Conservation (phyloP, 2,797 vertebrate genomes). For the Synaphobranchus kaupii region DNA sequence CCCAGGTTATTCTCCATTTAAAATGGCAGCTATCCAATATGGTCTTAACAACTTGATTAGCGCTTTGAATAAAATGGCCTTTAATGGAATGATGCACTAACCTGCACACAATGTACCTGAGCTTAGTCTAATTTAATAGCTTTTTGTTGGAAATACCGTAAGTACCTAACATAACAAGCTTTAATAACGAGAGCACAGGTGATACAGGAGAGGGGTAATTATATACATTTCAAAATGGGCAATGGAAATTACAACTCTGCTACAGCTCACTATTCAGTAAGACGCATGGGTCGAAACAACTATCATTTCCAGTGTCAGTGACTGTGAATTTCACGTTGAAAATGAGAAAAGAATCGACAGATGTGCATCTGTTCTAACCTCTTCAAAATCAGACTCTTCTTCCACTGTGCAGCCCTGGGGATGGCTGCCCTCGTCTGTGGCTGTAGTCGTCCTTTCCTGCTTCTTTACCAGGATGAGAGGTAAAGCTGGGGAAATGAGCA, state of each 20-base stretch:
- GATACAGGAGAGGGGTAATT: not conserved
- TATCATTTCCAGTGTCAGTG: not conserved
- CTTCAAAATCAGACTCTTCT: constrained; percentile 63
- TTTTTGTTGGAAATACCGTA: not conserved
- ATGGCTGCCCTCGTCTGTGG: constrained; percentile 37
- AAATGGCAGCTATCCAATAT: not conserved
- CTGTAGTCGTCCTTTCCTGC: constrained; percentile 47
- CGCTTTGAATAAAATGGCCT: not conserved
- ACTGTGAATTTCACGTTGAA: not conserved
- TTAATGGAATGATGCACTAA: not conserved
- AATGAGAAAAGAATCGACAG: constrained; percentile 34
- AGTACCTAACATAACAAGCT: not conserved
- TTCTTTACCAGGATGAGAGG: constrained; percentile 68
- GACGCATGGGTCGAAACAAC: not conserved
- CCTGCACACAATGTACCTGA: not conserved
- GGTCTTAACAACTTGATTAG: not conserved
- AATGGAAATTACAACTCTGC: not conserved
- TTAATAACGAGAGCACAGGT: not conserved
- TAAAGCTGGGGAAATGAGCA: constrained; percentile 56
- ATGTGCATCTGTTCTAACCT: constrained; percentile 43
- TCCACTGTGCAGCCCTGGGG: constrained; percentile 53
- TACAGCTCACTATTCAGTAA: not conserved
- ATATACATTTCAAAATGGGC: not conserved
- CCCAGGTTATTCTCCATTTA: constrained; percentile 12
- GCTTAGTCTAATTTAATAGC: not conserved